A percentile compares a stretch with the other conserved stretches of the same genome.
Conservation (phyloP, 2,113 vertebrate species). For the Sinocyclocheilus rhinocerous region DNA sequence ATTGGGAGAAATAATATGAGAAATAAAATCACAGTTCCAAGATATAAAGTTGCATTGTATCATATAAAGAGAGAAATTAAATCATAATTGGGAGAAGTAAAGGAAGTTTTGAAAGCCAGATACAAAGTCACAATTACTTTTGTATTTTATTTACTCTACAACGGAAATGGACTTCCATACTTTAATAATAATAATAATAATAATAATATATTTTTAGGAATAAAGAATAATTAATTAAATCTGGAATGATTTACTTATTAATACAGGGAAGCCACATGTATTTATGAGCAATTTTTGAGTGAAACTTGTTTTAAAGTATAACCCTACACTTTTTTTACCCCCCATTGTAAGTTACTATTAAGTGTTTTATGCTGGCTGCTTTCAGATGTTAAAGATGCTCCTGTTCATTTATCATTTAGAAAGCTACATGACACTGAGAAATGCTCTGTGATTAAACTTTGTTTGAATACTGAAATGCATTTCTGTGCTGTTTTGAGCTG, state of each 20-base stretch:
- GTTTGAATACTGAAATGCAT: not conserved
- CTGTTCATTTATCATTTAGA: not conserved
- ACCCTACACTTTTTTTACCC: too few species aligned
- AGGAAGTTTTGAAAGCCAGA: not conserved
- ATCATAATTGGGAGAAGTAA: not conserved
- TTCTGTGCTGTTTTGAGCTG: not conserved
- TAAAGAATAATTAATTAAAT: not conserved
- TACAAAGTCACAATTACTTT: not conserved
- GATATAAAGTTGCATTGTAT: not conserved
- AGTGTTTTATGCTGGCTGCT: not conserved
- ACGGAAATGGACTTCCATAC: not conserved
- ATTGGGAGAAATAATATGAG: not conserved
- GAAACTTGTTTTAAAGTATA: too few species aligned
- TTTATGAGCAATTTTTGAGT: too few species aligned
- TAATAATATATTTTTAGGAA: not conserved
- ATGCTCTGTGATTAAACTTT: not conserved
- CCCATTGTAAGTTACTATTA: too few species aligned
- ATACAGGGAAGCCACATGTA: too few species aligned
- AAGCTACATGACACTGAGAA: not conserved
- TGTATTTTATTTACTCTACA: not conserved
- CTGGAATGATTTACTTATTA: not conserved
- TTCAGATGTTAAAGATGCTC: not conserved
- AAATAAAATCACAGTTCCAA: not conserved
- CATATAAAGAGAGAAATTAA: not conserved
- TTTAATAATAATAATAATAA: not conserved